Evolutionary conservation across 1,140 invertebrate species (phyloP).

Genomic region (Platyura marginata): DNA sequence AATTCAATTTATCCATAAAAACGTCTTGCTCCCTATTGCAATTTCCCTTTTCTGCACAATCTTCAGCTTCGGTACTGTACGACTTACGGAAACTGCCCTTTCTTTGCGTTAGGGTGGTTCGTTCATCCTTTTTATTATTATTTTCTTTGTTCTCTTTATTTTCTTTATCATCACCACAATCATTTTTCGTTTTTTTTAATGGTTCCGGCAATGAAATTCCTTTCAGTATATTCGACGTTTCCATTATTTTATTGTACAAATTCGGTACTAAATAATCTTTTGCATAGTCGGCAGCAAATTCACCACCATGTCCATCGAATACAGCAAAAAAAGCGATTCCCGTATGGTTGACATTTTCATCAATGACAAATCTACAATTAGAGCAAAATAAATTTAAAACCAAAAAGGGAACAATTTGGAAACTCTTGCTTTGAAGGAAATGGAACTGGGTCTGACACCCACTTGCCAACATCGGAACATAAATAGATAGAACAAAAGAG

Average conservation of each 20-base stretch:
- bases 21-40: constrained; percentile 10
- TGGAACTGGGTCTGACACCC: neutral
- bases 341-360: constrained; percentile 53
- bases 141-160: constrained; percentile 27
- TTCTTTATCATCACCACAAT: constrained; percentile 22
- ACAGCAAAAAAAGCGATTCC: constrained; percentile 75
- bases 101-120: neutral
- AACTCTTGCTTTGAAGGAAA: neutral
- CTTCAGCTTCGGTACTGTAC: constrained; percentile 1
- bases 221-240: constrained; percentile 45
- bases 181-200: constrained; percentile 9
- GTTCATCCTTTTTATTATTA: constrained; percentile 14
- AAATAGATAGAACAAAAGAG: too few relatives aligned
- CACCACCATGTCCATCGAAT: constrained; percentile 89
- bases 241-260: constrained; percentile 52
- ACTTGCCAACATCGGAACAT: neutral
- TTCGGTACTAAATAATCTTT: constrained; percentile 62
- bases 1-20: constrained; percentile 17
- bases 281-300: constrained; percentile 83
- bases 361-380: constrained; percentile 42
- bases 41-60: constrained; percentile 4
- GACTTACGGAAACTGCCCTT: neutral
- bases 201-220: constrained; percentile 28
- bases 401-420: neutral
- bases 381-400: neutral